Evolutionary conservation across 1,140 invertebrate genomes (phyloP).

Genomic region (Rhopalosiphum padi): DNA sequence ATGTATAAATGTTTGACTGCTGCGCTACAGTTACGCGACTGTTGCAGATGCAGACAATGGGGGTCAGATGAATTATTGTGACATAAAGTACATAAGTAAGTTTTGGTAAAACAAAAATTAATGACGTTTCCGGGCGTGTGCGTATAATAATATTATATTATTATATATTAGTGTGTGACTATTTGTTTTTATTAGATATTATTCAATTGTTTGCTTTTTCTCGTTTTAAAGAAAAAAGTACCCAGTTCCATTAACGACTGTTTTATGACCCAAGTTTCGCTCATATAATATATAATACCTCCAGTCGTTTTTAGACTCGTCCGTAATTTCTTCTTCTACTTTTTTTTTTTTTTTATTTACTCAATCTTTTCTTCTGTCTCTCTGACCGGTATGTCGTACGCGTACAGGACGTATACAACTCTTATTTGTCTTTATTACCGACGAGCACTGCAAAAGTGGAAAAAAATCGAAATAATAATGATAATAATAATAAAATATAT

Average conservation of each 20-base stretch:
- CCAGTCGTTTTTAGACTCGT: slow-evolving; percentile 32
- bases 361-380: not conserved
- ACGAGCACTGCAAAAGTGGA: not conserved
- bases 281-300: not conserved
- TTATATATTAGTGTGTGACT: not conserved
- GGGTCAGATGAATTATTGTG: not conserved
- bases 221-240: slow-evolving; percentile 11
- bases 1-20: not conserved
- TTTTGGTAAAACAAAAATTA: not conserved
- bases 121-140: not conserved
- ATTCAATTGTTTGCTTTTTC: slow-evolving; percentile 17
- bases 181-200: slow-evolving; percentile 7
- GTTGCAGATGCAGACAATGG: not conserved
- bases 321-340: not conserved
- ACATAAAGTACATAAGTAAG: not conserved
- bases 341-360: not conserved
- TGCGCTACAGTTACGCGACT: not conserved
- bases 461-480: slow-evolving; percentile 38
- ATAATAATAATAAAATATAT: slow-evolving; percentile 28
- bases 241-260: not conserved
- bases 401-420: not conserved
- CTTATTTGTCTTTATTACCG: slow-evolving; percentile 40
- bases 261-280: slow-evolving; percentile 33
- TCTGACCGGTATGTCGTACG: not conserved
- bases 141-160: not conserved